Evolutionary conservation across 2,888 invertebrate genomes (phyloP).

Genomic region (Ormia ochracea): DNA sequence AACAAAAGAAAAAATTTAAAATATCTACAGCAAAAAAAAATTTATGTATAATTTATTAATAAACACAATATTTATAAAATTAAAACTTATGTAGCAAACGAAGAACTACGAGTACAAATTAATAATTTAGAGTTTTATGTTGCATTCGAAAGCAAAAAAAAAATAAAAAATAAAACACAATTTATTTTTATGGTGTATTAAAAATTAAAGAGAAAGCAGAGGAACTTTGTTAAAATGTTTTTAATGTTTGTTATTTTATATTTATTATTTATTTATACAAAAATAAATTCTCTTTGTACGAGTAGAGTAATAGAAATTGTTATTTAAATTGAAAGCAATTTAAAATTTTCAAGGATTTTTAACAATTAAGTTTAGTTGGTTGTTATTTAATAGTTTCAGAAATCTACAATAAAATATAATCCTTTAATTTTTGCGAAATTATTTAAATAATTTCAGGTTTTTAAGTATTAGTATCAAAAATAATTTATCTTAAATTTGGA

Average conservation of each 20-base stretch:
- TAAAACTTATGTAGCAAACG: not conserved
- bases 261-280: not conserved
- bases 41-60: not conserved
- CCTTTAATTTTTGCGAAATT: not conserved
- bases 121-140: not conserved
- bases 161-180: not conserved
- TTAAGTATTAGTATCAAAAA: too few species aligned
- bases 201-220: slow-evolving; percentile 15
- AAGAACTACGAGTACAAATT: not conserved
- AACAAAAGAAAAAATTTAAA: slow-evolving; percentile 20
- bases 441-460: too few species aligned
- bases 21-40: not conserved
- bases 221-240: slow-evolving; percentile 38
- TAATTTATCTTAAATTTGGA: too few species aligned
- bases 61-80: not conserved
- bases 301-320: not conserved
- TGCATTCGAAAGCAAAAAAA: too few species aligned
- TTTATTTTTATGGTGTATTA: not conserved
- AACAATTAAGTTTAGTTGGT: not conserved
- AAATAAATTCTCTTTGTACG: slow-evolving; percentile 1
- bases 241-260: not conserved
- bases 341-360: not conserved
- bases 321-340: not conserved
- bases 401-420: not conserved
- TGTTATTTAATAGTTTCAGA: not conserved